phyloP scores from a whole-genome alignment of 2,888 invertebrate genomes.

The Chrysodeixis includens region DNA sequence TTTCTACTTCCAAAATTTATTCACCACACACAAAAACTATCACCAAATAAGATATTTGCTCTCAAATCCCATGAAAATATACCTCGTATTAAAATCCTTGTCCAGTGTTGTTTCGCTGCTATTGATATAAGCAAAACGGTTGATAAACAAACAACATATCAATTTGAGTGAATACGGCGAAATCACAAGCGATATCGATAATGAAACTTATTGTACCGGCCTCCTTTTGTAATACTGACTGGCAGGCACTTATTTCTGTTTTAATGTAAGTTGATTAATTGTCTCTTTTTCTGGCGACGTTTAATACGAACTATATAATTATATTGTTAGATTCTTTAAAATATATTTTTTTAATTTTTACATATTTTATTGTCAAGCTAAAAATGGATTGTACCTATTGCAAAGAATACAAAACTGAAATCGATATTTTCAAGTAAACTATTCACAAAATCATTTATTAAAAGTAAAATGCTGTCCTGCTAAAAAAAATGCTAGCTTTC shows the following conservation, averaged over 20 bases:
- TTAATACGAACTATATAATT: too few species aligned
- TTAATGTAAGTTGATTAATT: too few species aligned
- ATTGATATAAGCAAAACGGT: constrained; percentile 12
- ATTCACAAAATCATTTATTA: too few species aligned
- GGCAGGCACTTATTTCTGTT: constrained; percentile 5
- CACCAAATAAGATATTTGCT: background rate
- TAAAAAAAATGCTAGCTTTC: too few species aligned
- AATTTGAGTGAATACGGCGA: constrained; percentile 11
- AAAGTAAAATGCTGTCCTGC: too few species aligned
- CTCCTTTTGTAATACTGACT: constrained; percentile 10
- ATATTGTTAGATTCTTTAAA: too few species aligned
- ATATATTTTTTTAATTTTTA: too few species aligned
- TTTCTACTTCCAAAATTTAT: background rate
- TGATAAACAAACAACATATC: constrained; percentile 30
- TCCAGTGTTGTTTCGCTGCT: background rate
- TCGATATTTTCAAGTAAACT: too few species aligned
- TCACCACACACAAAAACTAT: background rate
- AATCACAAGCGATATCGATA: constrained; percentile 27
- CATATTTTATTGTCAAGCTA: too few species aligned
- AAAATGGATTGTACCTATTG: too few species aligned
- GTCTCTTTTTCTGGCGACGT: too few species aligned
- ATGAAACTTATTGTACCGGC: constrained; percentile 46
- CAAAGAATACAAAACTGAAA: too few species aligned
- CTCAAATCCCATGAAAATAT: background rate
- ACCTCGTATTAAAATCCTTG: background rate